Base-by-base conservation (phyloP, 2,888 invertebrate genomes). In the Diaperis boleti region DNA sequence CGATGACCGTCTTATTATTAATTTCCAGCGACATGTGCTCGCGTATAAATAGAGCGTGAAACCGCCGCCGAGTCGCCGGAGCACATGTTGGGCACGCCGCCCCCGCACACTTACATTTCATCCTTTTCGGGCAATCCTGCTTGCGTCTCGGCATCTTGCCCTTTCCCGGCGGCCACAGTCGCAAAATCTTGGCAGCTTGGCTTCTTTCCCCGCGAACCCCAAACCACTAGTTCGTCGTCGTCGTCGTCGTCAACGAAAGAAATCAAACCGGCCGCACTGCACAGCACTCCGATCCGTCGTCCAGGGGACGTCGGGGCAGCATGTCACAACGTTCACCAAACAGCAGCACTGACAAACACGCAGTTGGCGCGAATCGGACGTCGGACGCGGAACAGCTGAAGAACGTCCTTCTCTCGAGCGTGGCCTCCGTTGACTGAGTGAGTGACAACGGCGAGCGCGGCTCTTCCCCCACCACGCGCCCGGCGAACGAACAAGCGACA, bases 101-200 rank as follows among this genome's bases (percentile, higher is more conserved):
- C 42, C 29, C 11, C 11, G 31, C 20, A 59, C 41, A 81, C 82
- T 80, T 78, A 82, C 84, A 83, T 84, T 84, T 83, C 83, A 84
- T 84, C 72, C 83, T 79, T 78, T 83, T 83, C 67, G 83, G 83
- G 68, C 83, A 83, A 73, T 83, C 80, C 77, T 84, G 83, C 76
- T 84, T 84, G 73, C 84, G 80, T 74, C 83, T 80, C 68, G 83
- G 81, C 84, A 84, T 84, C 69, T 69, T 81, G 75, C 69, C 67
- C 70, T 73, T 66, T 63, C 62, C 44, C 33, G 62, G 70, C 71
- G 73, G 72, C 74, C 72, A 69, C 61, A 70, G 73, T 66, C 76
- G 78, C 74, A 79, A 74, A 79, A 79, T 79, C 72, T 77, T 79
- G 77, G 67, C 57, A 39, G 41, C 62, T 49, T 68, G 63, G 55